Evolutionary conservation across 2,113 vertebrate genomes (phyloP).

Genomic region (Macaca fascicularis): T2T-MFA8v1.1 NC_088390.1:64567501-64568000

Average conservation of each 20-base stretch:
- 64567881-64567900: conserved; percentile 93
- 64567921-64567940: conserved; percentile 96
- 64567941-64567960: conserved; percentile 95
- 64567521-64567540: neutral
- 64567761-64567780: neutral
- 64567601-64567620: neutral
- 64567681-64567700: neutral
- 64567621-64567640: neutral
- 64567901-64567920: conserved; percentile 90
- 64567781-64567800: neutral
- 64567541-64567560: too few relatives aligned
- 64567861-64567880: conserved; percentile 88
- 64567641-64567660: neutral
- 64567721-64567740: neutral
- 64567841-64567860: conserved; percentile 98
- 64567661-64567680: neutral
- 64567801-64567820: neutral
- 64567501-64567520: neutral
- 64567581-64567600: neutral
- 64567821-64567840: conserved; percentile 76
- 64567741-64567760: neutral
- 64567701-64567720: neutral
- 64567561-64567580: neutral
- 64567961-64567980: conserved; percentile 89
- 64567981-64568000: neutral